Evolutionary conservation across 2,797 vertebrate genomes (phyloP).

Genomic region (Macroramphosus scolopax): DNA sequence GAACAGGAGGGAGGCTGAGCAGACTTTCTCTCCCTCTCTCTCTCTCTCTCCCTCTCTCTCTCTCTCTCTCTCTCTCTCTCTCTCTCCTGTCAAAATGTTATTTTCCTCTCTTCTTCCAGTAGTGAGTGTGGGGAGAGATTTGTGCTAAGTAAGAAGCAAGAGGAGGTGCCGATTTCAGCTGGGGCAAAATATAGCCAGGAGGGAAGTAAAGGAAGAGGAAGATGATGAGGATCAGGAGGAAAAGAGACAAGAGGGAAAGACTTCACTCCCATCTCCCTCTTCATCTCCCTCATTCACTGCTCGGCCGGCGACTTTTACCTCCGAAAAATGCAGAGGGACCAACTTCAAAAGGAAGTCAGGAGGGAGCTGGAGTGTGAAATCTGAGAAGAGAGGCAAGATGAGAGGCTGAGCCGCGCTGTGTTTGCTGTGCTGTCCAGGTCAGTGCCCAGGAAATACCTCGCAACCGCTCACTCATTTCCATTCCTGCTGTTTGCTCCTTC

Average conservation of each 20-base stretch:
- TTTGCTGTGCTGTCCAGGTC: slow-evolving; percentile 62
- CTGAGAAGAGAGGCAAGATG: slow-evolving; percentile 55
- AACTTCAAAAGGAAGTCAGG: slow-evolving; percentile 62
- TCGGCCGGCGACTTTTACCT: slow-evolving; percentile 33
- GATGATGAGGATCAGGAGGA: slow-evolving; percentile 11
- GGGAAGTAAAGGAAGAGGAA: slow-evolving; percentile 38
- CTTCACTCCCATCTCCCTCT: slow-evolving; percentile 20
- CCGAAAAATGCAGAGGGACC: slow-evolving; percentile 45
- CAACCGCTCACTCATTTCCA: slow-evolving; percentile 17
- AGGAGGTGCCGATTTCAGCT: slow-evolving; percentile 55
- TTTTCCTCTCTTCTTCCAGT: slow-evolving; percentile 29
- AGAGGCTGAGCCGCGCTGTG: slow-evolving; percentile 45
- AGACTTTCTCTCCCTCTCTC: slow-evolving; percentile 53
- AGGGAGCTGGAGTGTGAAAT: slow-evolving; percentile 63
- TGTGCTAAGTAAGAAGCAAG: slow-evolving; percentile 40
- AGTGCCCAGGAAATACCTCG: slow-evolving; percentile 60
- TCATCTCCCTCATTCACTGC: slow-evolving; percentile 17
- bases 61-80: slow-evolving; percentile 20
- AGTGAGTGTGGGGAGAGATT: slow-evolving; percentile 30
- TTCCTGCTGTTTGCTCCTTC: slow-evolving; percentile 5
- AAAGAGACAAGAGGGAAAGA: slow-evolving; percentile 20
- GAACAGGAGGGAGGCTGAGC: slow-evolving; percentile 68
- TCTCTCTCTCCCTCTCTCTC: slow-evolving; percentile 24
- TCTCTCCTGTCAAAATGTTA: slow-evolving; percentile 25
- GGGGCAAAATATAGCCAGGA: slow-evolving; percentile 40